phyloP scores from a whole-genome alignment of 1,140 invertebrate species.

The Carcinoscorpius rotundicauda region DNA sequence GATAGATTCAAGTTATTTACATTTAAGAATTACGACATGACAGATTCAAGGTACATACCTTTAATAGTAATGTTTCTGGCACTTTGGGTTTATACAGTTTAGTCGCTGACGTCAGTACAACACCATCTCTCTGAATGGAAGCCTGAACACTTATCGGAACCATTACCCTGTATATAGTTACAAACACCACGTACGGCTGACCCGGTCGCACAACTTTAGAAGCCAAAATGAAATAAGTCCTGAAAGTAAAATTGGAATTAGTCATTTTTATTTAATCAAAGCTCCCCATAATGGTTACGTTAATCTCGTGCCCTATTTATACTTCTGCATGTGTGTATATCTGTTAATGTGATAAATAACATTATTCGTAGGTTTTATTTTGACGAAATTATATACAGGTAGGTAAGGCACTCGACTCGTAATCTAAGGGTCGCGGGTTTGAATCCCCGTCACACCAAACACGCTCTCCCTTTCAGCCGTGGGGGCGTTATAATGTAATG shows the following conservation, averaged over 20 bases:
- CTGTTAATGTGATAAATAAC: too few relatives aligned
- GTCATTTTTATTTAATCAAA: background rate
- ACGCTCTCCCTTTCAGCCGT: too few relatives aligned
- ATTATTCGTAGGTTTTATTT: too few relatives aligned
- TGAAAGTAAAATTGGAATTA: slow-evolving; percentile 26
- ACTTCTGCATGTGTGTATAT: too few relatives aligned
- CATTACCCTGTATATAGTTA: slow-evolving; percentile 56
- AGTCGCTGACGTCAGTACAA: slow-evolving; percentile 63
- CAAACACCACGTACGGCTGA: slow-evolving; percentile 68
- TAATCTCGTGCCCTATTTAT: too few relatives aligned
- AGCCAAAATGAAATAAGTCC: slow-evolving; percentile 75
- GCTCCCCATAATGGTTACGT: background rate
- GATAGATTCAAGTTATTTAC: too few relatives aligned
- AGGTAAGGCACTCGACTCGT: too few relatives aligned
- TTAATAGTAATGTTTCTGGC: background rate
- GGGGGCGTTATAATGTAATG: too few relatives aligned
- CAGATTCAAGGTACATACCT: background rate
- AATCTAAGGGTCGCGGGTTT: too few relatives aligned
- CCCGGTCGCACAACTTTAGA: slow-evolving; percentile 72
- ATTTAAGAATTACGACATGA: too few relatives aligned
- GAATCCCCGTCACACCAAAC: too few relatives aligned
- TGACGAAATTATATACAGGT: too few relatives aligned
- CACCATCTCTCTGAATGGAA: slow-evolving; percentile 71
- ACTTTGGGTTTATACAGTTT: slow-evolving; percentile 52
- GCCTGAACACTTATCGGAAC: slow-evolving; percentile 63